phyloP scores from a whole-genome alignment of 2,113 vertebrate genomes.

The Rhizomys pruinosus region DNA sequence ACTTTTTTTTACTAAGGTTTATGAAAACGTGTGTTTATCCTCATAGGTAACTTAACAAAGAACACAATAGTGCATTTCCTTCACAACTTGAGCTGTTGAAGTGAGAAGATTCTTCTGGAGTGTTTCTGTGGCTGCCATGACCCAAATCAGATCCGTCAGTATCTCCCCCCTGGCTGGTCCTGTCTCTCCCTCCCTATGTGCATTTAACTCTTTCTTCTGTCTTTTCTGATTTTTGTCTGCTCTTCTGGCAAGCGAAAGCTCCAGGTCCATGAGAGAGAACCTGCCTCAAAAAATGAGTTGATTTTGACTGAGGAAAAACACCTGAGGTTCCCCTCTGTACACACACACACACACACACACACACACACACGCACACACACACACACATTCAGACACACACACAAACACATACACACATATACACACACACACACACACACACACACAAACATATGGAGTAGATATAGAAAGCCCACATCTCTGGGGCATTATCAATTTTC shows the following conservation, averaged over 20 bases:
- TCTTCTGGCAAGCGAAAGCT: conserved; percentile 28
- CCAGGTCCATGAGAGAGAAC: background rate
- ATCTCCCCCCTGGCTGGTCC: background rate
- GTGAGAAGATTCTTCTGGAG: background rate
- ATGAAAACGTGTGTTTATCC: background rate
- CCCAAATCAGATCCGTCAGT: background rate
- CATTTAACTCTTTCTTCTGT: conserved; percentile 62
- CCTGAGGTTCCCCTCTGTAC: background rate
- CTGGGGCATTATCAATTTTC: background rate
- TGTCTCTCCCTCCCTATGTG: background rate
- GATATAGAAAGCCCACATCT: background rate
- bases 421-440: background rate
- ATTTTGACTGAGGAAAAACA: too few relatives aligned
- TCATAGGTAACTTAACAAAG: background rate
- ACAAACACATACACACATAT: background rate
- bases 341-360: background rate
- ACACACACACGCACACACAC: background rate
- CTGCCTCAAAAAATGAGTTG: too few relatives aligned
- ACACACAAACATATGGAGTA: background rate
- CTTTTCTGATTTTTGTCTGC: conserved; percentile 64
- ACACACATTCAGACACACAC: background rate
- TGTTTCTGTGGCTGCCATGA: background rate
- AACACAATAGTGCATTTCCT: background rate
- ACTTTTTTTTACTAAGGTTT: background rate
- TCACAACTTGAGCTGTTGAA: background rate